Evolutionary conservation across 2,888 invertebrate genomes (phyloP), one percentile per base, ranked within the genome.

Genomic region (Lacanobia oleracea): DNA sequence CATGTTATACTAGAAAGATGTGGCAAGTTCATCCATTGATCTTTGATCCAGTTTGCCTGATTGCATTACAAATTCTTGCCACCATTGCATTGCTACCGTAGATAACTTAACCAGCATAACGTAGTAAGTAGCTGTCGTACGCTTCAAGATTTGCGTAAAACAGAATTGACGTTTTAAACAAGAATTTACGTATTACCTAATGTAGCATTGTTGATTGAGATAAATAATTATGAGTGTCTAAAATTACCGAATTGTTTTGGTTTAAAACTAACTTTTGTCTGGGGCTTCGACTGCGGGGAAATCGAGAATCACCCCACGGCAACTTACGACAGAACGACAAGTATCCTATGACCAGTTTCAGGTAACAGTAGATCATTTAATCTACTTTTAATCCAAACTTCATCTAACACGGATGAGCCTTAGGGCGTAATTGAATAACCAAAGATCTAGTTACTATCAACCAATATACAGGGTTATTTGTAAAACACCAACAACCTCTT

Each of bases 21-120:
- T 27, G 21, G 65, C 79, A 77, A 79, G 33, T 50, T 61, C 18
- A 23, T 51, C 65, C 21, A 57, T 43, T 77, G 80, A 79, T 53
- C 76, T 79, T 21, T 62, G 80, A 66, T 27, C 74, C 67, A 37
- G 57, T 57, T 57, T 23, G 60, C 43, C 12, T 9, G 10, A 78
- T 62, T 51, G 43, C 23, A 57, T 61, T 27, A 61, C 21, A 57
- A 61, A 57, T 75, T 61, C 27, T 62, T 14, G 40, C 23, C 33
- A 54, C 45, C 12, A 50, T 62, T 50, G 80, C 23, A 40, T 48
- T 57, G 61, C 27, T 12, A 66, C 50, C 66, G 67, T 62, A 53
- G 53, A 62, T 48, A 57, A 66, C 10, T 40, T 9, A 0, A 43
- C 43, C 12, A 18, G 2, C 64, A 51, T 65, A 27, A 6, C 79